Percentiles rank a stretch among this genome's conserved stretches.
Conservation (phyloP, 2,888 invertebrate genomes). For the Adelphocoris suturalis region DNA sequence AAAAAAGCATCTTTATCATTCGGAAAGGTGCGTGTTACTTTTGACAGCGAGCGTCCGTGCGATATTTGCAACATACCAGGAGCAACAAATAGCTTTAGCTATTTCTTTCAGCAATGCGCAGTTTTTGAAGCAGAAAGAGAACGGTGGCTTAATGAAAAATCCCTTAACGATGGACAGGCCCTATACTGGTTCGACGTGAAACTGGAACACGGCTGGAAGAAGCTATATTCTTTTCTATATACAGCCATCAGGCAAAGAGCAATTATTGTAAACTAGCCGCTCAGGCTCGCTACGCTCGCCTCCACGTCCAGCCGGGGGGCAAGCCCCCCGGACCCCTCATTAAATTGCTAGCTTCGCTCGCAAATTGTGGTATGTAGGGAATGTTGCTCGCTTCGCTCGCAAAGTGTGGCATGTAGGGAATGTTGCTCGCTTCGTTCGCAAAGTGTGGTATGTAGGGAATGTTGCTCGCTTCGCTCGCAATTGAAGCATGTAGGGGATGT, state of each 20-base stretch:
- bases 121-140: constrained; percentile 29
- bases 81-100: constrained; percentile 17
- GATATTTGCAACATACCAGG: not conserved
- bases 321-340: too few species aligned
- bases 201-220: constrained; percentile 28
- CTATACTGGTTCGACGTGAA: constrained; percentile 35
- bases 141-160: not conserved
- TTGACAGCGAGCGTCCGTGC: constrained; percentile 10
- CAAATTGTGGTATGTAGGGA: too few species aligned
- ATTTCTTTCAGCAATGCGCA: constrained; percentile 13
- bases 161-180: constrained; percentile 11
- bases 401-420: too few species aligned
- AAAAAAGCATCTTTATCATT: constrained; percentile 22
- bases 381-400: too few species aligned
- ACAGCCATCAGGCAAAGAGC: constrained; percentile 32
- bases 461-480: too few species aligned
- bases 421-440: too few species aligned
- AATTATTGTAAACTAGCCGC: not conserved
- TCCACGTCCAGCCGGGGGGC: too few species aligned
- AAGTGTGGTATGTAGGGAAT: too few species aligned
- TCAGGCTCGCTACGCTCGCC: too few species aligned
- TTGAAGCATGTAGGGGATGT: too few species aligned
- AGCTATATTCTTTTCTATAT: constrained; percentile 5
- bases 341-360: too few species aligned
- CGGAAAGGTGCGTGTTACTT: constrained; percentile 32